Percentiles rank a stretch among this genome's conserved stretches.
Conservation (phyloP, 2,797 vertebrate genomes). For the Fistularia tabacaria region DNA sequence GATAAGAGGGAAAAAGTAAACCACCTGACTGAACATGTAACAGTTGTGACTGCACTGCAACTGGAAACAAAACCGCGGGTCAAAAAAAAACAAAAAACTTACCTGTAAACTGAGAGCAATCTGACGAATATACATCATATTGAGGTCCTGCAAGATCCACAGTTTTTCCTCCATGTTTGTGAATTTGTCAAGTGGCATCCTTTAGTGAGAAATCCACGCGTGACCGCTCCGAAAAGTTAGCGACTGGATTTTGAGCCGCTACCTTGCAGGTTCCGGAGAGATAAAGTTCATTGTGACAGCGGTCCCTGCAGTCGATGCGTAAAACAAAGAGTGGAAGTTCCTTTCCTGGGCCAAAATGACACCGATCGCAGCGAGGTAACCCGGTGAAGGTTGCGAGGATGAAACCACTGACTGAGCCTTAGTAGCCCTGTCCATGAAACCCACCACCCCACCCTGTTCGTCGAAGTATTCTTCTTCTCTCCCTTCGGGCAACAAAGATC, state of each 20-base stretch:
- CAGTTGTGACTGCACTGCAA: not conserved
- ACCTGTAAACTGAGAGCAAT: constrained; percentile 94
- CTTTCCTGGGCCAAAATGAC: constrained; percentile 36
- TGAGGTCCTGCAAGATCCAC: constrained; percentile 91
- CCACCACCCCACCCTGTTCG: constrained; percentile 42
- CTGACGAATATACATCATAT: constrained; percentile 97
- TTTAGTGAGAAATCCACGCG: constrained; percentile 38
- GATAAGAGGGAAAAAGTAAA: constrained; percentile 4
- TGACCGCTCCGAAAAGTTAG: not conserved
- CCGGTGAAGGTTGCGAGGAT: constrained; percentile 29
- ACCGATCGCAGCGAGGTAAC: constrained; percentile 2
- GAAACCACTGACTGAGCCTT: constrained; percentile 38
- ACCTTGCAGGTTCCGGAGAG: constrained; percentile 18
- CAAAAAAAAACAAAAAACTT: constrained; percentile 27
- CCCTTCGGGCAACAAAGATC: constrained; percentile 57
- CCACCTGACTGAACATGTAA: too few relatives aligned
- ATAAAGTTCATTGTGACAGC: constrained; percentile 37
- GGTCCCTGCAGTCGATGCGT: constrained; percentile 23
- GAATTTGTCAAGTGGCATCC: constrained; percentile 73
- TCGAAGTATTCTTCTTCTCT: constrained; percentile 49
- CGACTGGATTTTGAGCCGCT: constrained; percentile 5
- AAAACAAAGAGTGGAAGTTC: constrained; percentile 52
- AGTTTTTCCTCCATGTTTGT: constrained; percentile 88
- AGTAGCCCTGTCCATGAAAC: constrained; percentile 19
- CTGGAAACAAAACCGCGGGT: not conserved